Base-by-base conservation (phyloP, 2,888 invertebrate genomes). In the Eupelmus urozonus region DNA sequence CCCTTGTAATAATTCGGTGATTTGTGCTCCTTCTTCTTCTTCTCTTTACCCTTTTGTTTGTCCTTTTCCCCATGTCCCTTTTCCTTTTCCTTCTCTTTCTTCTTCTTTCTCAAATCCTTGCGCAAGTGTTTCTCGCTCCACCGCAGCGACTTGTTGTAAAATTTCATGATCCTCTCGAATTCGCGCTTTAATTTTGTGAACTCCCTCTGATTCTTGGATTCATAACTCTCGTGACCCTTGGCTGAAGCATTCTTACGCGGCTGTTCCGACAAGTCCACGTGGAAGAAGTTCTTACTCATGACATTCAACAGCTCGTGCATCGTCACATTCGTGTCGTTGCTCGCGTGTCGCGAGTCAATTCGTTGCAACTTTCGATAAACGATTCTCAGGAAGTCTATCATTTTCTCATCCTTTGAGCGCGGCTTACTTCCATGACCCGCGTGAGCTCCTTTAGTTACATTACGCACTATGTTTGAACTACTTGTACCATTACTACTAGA, bases 201-300 rank as follows among this genome's bases (percentile, higher is more conserved):
- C 51, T 89, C 89, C 0, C 87, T 80, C 59, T 88, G 89, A 70
- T 85, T 88, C 13, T 86, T 85, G 9, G 88, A 84, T 69, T 88
- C 86, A 74, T 86, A 86, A 51, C 81, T 82, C 9, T 85, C 85
- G 25, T 85, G 86, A n/a, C 82, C 79, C 49, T 82, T 85, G 34
- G 79, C 83, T n/a, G 84, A 83, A 20, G 81, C 82, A 65, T 85
- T 87, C 11, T 80, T 84, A 2, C 85, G 82, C 7, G 86, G 84
- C n/a, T n/a, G n/a, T 23, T 88, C 87, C 3, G 89, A 84, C 27
- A 90, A 81, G 66, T 90, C 87, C 1, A 89, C 88, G 82, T 88
- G 88, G 76, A 89, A 89, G 80, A 88, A 89, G 63, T 90, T 89
- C 76, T 86, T 88, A 78, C 88, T 89, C 87, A 90, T 88, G 0